These are phyloP conservation scores for Tribolium castaneum DNA, from an alignment of 1,140 invertebrate genomes.

Conservation along the genomic window DNA sequence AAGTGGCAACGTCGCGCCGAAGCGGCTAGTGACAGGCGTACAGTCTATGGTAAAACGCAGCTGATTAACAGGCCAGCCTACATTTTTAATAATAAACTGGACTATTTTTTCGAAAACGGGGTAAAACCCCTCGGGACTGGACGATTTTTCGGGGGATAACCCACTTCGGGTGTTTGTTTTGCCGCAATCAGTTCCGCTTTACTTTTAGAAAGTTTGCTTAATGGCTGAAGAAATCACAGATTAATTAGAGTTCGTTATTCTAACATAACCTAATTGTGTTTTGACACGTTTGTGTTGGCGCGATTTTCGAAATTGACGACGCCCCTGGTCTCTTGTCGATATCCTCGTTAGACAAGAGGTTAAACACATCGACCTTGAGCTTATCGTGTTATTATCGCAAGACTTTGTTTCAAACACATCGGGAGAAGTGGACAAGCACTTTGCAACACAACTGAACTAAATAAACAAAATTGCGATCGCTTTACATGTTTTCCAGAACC, in stretches of 20 bases:
- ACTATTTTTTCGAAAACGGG: neutral
- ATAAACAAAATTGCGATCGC: neutral
- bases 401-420: neutral
- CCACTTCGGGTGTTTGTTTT: slow-evolving; percentile 30
- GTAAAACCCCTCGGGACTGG: neutral
- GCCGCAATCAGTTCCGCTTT: slow-evolving; percentile 38
- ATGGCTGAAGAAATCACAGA: slow-evolving; percentile 30
- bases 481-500: neutral
- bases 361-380: slow-evolving; percentile 43
- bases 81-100: slow-evolving; percentile 20
- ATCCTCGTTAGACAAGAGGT: slow-evolving; percentile 40
- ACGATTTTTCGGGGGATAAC: neutral
- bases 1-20: slow-evolving; percentile 47
- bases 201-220: slow-evolving; percentile 39
- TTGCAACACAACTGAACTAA: neutral
- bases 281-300: neutral
- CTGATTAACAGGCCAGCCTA: slow-evolving; percentile 42
- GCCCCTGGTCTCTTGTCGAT: slow-evolving; percentile 19
- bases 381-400: slow-evolving; percentile 33
- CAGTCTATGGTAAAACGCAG: slow-evolving; percentile 50
- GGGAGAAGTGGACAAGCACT: neutral
- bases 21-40: slow-evolving; percentile 52
- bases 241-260: slow-evolving; percentile 9
- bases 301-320: neutral
- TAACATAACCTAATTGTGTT: slow-evolving; percentile 15